Evolutionary conservation across 2,113 vertebrate genomes (phyloP), one percentile per base, ranked within the genome.

Genomic region (Butastur rufipennis): DNA sequence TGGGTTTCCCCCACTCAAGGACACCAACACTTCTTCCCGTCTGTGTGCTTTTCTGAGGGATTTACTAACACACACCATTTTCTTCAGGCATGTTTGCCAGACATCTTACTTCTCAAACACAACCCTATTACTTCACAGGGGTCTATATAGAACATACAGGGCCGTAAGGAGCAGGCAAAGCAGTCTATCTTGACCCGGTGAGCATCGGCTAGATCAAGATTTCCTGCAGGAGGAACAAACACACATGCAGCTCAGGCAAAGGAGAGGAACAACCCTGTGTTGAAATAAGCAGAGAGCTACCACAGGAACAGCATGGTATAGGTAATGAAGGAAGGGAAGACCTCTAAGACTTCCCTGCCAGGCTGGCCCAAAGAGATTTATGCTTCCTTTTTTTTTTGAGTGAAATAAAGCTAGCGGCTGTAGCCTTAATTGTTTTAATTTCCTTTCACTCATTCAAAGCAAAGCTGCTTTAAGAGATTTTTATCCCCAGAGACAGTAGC

Each of bases 371-470:
- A 80, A 81, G 70, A 81, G 40, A 83, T 86, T 75, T 65, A 43
- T 16, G 63, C 20, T 81, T 86, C 21, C 67, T 55, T 2, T 88
- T 92, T 47, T 52, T 55, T 2, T 88, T 92, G 20, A 82, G 25
- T 70, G 27, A 75, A 73, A 75, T 61, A 81, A 88, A 71, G 31
- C n/a, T 29, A 79, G 53, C 0, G 0, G 40, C 40, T 83, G 13
- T 32, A 53, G 36, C 42, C 48, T 65, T 79, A 72, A 74, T 29
- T 80, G 21, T 27, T 93, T 90, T 81, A 14, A 61, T 81, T 90
- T 93, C 53, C 70, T 88, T 85, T 86, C 74, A 66, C 19, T 56
- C 43, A 74, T 47, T 88, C 48, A 88, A 47, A 80, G n/a, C 43
- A 82, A 80, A 22, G 31, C 4, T 80, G 40, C 56, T 78, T 43